Percentiles rank a stretch among this genome's conserved stretches.
Conservation (phyloP, 1,140 invertebrate species). For the Asobara japonica region DNA sequence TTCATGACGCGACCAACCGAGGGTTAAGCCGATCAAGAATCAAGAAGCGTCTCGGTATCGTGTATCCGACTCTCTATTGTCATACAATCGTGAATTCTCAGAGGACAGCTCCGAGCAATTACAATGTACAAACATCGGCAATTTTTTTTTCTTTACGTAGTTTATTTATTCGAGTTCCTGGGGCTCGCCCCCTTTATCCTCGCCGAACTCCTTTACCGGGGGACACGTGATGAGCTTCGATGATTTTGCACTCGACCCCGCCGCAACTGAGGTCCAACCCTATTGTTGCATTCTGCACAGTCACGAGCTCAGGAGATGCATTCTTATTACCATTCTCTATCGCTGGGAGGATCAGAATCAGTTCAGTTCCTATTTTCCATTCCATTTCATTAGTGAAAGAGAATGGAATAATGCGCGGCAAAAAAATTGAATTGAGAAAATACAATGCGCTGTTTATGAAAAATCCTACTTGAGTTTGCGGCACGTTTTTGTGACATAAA, state of each 20-base stretch:
- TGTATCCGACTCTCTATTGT: background rate
- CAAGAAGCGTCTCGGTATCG: background rate
- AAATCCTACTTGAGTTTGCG: too few relatives aligned
- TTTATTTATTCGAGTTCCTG: background rate
- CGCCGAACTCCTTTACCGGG: background rate
- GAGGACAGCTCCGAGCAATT: background rate
- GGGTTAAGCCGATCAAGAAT: too few relatives aligned
- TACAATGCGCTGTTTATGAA: too few relatives aligned
- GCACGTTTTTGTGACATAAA: too few relatives aligned
- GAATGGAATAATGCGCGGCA: too few relatives aligned
- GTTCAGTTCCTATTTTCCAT: conserved; percentile 55
- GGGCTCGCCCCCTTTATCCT: background rate
- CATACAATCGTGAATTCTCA: conserved; percentile 4
- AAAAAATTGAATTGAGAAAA: too few relatives aligned
- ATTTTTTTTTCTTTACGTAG: background rate
- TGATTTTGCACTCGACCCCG: conserved; percentile 39
- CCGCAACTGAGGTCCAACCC: conserved; percentile 39
- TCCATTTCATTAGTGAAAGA: background rate
- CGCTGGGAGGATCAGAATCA: conserved; percentile 36
- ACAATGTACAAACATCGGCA: background rate
- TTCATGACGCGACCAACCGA: too few relatives aligned
- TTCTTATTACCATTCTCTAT: conserved; percentile 52
- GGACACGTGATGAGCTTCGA: conserved; percentile 24
- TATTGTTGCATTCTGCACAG: conserved; percentile 53
- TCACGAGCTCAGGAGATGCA: conserved; percentile 44